A percentile compares a stretch with the other conserved stretches of the same genome.
These are phyloP conservation scores for Temnopleurus reevesii DNA, from an alignment of 53 echinoderm and acorn worm genomes.

Conservation along the genomic window DNA sequence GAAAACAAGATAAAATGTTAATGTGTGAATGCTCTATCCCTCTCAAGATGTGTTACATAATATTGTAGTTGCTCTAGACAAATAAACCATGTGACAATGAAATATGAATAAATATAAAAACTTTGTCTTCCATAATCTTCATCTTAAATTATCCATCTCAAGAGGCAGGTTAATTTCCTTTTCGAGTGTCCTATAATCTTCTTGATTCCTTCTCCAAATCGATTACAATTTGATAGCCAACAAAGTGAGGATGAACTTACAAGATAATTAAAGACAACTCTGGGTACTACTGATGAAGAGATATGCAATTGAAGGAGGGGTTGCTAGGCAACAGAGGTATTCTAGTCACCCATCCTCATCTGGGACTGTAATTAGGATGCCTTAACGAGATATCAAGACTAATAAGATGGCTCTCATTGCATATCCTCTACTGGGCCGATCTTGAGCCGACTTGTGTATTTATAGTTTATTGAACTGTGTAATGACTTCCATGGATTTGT, in stretches of 20 bases:
- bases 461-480: not conserved
- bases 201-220: not conserved
- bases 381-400: slow-evolving; percentile 41
- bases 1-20: too few species aligned
- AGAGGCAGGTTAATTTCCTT: not conserved
- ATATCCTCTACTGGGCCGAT: not conserved
- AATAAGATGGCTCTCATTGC: slow-evolving; percentile 3
- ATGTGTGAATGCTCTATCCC: too few species aligned
- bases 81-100: too few species aligned
- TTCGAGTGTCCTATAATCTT: not conserved
- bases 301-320: slow-evolving; percentile 13
- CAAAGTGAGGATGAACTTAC: not conserved
- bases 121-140: not conserved
- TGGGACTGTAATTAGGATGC: slow-evolving; percentile 46
- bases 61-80: too few species aligned
- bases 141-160: not conserved
- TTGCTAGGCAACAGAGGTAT: slow-evolving; percentile 42
- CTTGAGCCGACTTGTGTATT: not conserved
- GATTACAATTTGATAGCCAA: not conserved
- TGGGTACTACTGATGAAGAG: not conserved
- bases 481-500: not conserved
- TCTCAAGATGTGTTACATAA: too few species aligned
- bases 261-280: not conserved
- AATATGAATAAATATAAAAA: too few species aligned
- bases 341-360: not conserved